phyloP scores from a whole-genome alignment of 2,888 invertebrate genomes.

The Pasiphila rectangulata region DNA sequence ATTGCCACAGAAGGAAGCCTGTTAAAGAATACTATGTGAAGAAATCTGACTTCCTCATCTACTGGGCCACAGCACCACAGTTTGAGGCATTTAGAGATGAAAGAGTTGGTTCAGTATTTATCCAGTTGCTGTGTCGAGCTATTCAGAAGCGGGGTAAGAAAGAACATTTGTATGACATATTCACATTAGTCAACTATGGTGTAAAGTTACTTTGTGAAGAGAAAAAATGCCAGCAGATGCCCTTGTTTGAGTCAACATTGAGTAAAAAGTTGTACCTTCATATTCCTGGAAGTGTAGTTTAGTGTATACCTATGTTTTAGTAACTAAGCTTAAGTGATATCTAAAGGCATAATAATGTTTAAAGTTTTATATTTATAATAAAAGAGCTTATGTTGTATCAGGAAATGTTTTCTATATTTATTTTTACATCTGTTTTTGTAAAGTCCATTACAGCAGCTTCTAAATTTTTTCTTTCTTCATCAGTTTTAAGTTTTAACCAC shows the following conservation, averaged over 20 bases:
- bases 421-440: constrained; percentile 67
- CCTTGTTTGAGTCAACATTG: constrained; percentile 59
- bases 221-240: constrained; percentile 53
- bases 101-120: constrained; percentile 63
- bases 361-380: constrained; percentile 3
- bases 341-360: constrained; percentile 7
- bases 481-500: constrained; percentile 82
- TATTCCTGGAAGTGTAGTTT: no score
- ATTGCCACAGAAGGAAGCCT: not conserved
- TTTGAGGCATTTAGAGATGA: constrained; percentile 64
- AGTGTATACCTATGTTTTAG: not conserved
- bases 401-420: constrained; percentile 66
- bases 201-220: constrained; percentile 49
- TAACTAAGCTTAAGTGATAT: not conserved
- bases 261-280: constrained; percentile 63
- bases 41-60: constrained; percentile 64
- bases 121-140: constrained; percentile 57
- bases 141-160: constrained; percentile 45
- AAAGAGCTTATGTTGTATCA: constrained; percentile 34
- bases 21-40: constrained; percentile 41
- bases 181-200: constrained; percentile 56
- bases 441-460: constrained; percentile 73
- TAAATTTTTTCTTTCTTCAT: constrained; percentile 82
- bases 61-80: constrained; percentile 71
- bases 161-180: constrained; percentile 63